phyloP scores from a whole-genome alignment of 2,113 vertebrate species.

The Psophia crepitans region DNA sequence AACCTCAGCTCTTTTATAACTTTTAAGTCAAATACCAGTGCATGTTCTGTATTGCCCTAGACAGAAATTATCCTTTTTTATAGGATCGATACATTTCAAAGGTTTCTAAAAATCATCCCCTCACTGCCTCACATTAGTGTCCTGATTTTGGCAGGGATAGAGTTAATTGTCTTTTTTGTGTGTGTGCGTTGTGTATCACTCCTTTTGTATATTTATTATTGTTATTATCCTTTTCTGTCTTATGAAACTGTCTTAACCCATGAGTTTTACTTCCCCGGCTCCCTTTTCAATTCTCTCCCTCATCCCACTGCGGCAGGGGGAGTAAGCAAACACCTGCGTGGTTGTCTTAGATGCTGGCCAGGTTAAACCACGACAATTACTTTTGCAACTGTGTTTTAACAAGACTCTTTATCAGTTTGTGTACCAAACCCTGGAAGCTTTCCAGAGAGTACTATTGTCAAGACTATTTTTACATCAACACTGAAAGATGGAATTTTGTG shows the following conservation, averaged over 20 bases:
- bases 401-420: not conserved
- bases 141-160: too few relatives aligned
- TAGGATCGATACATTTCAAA: not conserved
- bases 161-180: too few relatives aligned
- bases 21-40: not conserved
- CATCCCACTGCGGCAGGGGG: too few relatives aligned
- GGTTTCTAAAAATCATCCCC: not conserved
- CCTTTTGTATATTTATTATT: too few relatives aligned
- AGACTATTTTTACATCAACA: not conserved
- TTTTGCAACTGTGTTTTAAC: not conserved
- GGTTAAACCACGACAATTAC: too few relatives aligned
- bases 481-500: not conserved
- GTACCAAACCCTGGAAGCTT: not conserved
- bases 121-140: not conserved
- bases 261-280: too few relatives aligned
- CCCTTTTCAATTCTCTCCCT: too few relatives aligned
- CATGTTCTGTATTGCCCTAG: rapidly evolving
- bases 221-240: too few relatives aligned
- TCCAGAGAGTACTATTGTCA: not conserved
- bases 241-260: too few relatives aligned
- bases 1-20: not conserved
- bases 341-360: too few relatives aligned
- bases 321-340: too few relatives aligned
- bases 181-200: too few relatives aligned
- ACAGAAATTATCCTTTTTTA: not conserved